Percentiles rank a stretch among this genome's conserved stretches.
Conservation (phyloP, 2,113 vertebrate species). For the Vidua macroura region DNA sequence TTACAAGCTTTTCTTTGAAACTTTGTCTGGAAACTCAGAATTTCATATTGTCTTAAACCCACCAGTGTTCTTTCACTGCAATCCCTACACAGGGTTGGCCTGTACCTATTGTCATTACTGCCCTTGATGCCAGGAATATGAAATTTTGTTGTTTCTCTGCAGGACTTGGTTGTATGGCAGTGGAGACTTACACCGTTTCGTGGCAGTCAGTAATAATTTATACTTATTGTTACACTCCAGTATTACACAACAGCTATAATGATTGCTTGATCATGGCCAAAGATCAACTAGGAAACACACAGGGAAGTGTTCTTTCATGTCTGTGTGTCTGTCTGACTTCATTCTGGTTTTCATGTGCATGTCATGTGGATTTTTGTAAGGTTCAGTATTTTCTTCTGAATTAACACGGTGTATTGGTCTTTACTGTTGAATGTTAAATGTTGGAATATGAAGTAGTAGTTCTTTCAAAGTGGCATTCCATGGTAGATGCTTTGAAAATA, state of each 20-base stretch:
- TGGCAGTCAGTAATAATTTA: background rate
- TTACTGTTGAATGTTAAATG: background rate
- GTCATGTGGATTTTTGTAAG: background rate
- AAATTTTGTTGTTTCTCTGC: background rate
- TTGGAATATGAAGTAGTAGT: background rate
- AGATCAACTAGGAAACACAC: background rate
- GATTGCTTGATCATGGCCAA: conserved; percentile 15
- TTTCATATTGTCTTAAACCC: background rate
- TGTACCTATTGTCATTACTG: background rate
- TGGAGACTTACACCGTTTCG: background rate
- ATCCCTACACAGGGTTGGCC: background rate
- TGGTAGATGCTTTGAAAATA: background rate
- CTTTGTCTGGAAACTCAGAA: background rate
- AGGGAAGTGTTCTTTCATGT: background rate
- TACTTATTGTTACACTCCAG: conserved; percentile 5
- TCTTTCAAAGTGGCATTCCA: background rate
- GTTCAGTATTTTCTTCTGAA: background rate
- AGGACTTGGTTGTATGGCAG: background rate
- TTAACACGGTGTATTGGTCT: background rate
- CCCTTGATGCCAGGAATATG: background rate
- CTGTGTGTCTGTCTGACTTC: background rate
- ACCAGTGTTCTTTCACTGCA: background rate
- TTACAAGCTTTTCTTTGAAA: background rate
- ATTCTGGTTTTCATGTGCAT: background rate
- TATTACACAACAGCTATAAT: conserved; percentile 29